phyloP scores from a whole-genome alignment of 2,888 invertebrate species.

The Drosophila longiperda region DNA sequence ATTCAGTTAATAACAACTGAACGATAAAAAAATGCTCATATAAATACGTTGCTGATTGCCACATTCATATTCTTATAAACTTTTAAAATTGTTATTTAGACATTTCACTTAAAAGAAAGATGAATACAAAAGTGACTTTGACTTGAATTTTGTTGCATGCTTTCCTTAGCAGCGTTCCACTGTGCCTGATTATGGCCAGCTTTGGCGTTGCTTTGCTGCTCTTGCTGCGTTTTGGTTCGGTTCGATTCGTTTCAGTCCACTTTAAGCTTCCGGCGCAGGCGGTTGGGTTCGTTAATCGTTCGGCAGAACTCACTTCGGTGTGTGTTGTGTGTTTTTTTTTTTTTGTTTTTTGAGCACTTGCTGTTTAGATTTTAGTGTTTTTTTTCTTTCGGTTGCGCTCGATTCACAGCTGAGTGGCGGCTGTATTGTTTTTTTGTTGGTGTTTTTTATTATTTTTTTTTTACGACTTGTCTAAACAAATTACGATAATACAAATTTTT shows the following conservation, averaged over 20 bases:
- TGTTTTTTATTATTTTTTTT: conserved; percentile 16
- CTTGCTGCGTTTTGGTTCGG: conserved; percentile 56
- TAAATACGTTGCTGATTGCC: not conserved
- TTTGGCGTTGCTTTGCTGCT: conserved; percentile 38
- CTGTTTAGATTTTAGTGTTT: conserved; percentile 25
- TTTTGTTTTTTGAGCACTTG: conserved; percentile 17
- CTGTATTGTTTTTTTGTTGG: conserved; percentile 6
- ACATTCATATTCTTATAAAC: not conserved
- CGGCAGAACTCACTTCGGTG: conserved; percentile 56
- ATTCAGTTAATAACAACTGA: not conserved
- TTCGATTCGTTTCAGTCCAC: conserved; percentile 74
- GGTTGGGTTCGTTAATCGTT: conserved; percentile 57
- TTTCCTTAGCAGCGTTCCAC: conserved; percentile 16
- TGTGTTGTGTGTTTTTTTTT: conserved; percentile 25
- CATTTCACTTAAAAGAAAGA: not conserved
- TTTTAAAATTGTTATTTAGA: not conserved
- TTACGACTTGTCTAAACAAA: conserved; percentile 4
- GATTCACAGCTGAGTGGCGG: conserved; percentile 62
- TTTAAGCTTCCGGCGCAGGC: conserved; percentile 81
- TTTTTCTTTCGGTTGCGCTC: conserved; percentile 23
- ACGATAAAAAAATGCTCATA: not conserved
- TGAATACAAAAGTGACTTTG: not conserved
- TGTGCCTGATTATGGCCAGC: conserved; percentile 41
- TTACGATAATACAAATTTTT: conserved; percentile 17
- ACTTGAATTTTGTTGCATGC: not conserved